Evolutionary conservation across 2,888 invertebrate genomes (phyloP).

Genomic region (Dione juno): DNA sequence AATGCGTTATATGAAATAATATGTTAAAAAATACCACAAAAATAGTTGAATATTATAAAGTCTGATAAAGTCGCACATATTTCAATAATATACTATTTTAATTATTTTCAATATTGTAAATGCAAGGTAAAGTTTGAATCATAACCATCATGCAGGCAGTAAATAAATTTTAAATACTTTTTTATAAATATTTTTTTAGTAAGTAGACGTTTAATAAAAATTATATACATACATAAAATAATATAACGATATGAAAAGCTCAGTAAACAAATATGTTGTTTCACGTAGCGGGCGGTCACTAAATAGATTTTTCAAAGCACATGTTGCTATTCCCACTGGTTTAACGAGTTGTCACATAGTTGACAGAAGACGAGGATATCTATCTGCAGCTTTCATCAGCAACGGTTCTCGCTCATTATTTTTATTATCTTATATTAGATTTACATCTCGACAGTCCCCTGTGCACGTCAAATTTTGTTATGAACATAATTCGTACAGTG

Average conservation of each 20-base stretch:
- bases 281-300: conserved; percentile 19
- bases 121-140: too few species aligned
- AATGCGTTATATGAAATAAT: too few species aligned
- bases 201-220: too few species aligned
- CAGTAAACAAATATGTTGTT: neutral
- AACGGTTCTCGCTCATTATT: conserved; percentile 46
- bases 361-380: conserved; percentile 52
- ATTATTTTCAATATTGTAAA: too few species aligned
- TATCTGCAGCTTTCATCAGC: conserved; percentile 55
- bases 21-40: too few species aligned
- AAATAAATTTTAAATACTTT: too few species aligned
- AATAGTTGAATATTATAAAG: too few species aligned
- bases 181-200: too few species aligned
- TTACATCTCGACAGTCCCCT: conserved; percentile 52
- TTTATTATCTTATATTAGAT: conserved; percentile 54
- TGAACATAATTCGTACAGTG: neutral
- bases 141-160: too few species aligned
- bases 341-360: conserved; percentile 63
- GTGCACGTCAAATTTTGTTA: conserved; percentile 7
- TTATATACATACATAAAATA: too few species aligned
- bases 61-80: too few species aligned
- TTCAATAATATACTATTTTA: too few species aligned
- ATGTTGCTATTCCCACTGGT: conserved; percentile 50
- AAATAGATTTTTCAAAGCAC: conserved; percentile 37
- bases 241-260: neutral